Evolutionary conservation across 2,113 vertebrate genomes (phyloP).

Genomic region (Sigmodon hispidus): DNA sequence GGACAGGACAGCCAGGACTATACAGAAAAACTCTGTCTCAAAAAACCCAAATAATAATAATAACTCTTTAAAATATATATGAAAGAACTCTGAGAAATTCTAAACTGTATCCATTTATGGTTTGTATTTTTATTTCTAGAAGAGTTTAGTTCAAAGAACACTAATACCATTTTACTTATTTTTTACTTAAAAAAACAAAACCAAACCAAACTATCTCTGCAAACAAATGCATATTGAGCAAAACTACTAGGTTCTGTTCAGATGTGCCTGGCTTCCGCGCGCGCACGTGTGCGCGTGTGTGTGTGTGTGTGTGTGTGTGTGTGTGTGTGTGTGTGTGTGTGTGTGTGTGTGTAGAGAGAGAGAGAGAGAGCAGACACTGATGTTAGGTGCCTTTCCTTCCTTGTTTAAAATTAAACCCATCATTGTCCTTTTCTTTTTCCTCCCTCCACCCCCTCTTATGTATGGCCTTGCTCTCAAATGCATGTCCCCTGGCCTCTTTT

Average conservation of each 20-base stretch:
- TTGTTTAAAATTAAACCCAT: not conserved
- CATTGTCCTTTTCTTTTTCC: not conserved
- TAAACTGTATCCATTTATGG: not conserved
- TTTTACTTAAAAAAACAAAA: not conserved
- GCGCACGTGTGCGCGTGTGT: not conserved
- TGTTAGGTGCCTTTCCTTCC: not conserved
- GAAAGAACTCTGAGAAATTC: conserved; percentile 1
- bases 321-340: too few relatives aligned
- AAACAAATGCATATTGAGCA: conserved; percentile 17
- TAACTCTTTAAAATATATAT: not conserved
- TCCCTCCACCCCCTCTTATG: not conserved
- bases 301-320: not conserved
- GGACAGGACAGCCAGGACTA: not conserved
- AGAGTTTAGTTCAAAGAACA: conserved; percentile 54
- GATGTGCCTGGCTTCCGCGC: not conserved
- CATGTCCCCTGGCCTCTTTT: not conserved
- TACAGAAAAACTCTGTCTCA: not conserved
- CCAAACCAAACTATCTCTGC: not conserved
- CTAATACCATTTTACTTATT: not conserved
- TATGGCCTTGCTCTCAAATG: not conserved
- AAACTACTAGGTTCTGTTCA: not conserved
- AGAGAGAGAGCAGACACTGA: not conserved
- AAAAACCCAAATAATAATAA: not conserved
- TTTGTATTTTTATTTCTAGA: not conserved
- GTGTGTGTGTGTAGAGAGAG: not conserved